Percentiles rank a stretch among this genome's conserved stretches.
phyloP scores from a whole-genome alignment of 30 jellyfish, hydroid and myxozoan species.

The Nemopilema nomurai region DNA sequence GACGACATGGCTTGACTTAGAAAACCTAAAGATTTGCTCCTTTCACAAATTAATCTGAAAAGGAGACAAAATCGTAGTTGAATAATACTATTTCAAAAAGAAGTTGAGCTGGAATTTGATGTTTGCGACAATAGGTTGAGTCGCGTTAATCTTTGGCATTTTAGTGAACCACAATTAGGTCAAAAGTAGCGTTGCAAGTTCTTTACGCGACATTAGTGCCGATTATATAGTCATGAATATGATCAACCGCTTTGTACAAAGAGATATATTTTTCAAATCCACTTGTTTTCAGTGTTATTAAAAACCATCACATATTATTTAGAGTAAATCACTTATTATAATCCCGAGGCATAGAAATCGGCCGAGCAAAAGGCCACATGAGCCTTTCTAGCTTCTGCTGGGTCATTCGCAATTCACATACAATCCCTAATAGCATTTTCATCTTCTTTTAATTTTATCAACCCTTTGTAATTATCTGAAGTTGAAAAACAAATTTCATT shows the following conservation, averaged over 20 bases:
- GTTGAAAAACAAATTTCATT: slow-evolving; percentile 48
- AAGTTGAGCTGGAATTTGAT: slow-evolving; percentile 58
- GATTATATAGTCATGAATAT: slow-evolving; percentile 67
- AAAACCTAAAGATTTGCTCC: slow-evolving; percentile 5
- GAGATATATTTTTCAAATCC: slow-evolving; percentile 73
- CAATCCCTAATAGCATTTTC: slow-evolving; percentile 48
- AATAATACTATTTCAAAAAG: slow-evolving; percentile 32
- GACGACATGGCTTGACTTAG: neutral
- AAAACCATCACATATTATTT: slow-evolving; percentile 75
- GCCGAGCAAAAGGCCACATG: slow-evolving; percentile 64
- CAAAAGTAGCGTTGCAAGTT: slow-evolving; percentile 63
- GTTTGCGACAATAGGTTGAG: slow-evolving; percentile 68
- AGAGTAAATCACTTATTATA: slow-evolving; percentile 71
- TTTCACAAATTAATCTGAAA: slow-evolving; percentile 20
- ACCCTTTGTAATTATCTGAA: slow-evolving; percentile 17
- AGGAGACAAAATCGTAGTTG: slow-evolving; percentile 39
- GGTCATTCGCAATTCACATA: slow-evolving; percentile 56
- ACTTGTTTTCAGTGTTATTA: slow-evolving; percentile 74
- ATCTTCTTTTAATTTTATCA: slow-evolving; percentile 8
- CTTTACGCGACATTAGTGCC: slow-evolving; percentile 71
- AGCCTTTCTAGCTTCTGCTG: slow-evolving; percentile 45
- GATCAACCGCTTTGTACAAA: slow-evolving; percentile 69
- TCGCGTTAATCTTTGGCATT: slow-evolving; percentile 72
- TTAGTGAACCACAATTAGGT: slow-evolving; percentile 73
- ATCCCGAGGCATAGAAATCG: slow-evolving; percentile 71